Evolutionary conservation across 1,140 invertebrate genomes (phyloP).

Genomic region (Drosophila athabasca): DNA sequence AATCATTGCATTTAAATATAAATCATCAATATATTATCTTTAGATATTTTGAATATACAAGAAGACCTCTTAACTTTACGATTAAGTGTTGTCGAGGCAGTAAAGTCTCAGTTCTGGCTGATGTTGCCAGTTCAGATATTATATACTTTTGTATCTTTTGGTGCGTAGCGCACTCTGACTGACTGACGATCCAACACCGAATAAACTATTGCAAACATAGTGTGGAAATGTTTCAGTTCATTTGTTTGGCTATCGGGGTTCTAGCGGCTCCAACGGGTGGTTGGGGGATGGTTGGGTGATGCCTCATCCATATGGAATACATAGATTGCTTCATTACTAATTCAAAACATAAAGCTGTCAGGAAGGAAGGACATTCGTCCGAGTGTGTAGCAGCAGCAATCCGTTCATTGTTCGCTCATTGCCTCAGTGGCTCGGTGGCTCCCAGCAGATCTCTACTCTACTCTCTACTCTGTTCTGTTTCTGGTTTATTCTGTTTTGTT

Average conservation of each 20-base stretch:
- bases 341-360: conserved; percentile 54
- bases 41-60: too few relatives aligned
- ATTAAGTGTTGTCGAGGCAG: too few relatives aligned
- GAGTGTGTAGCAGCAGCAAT: conserved; percentile 24
- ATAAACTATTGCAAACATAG: conserved; percentile 42
- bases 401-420: conserved; percentile 22
- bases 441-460: conserved; percentile 1
- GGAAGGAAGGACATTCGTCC: conserved; percentile 42
- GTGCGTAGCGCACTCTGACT: conserved; percentile 1
- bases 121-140: too few relatives aligned
- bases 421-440: too few relatives aligned
- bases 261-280: too few relatives aligned
- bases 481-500: neutral
- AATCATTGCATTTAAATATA: too few relatives aligned
- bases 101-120: too few relatives aligned
- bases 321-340: conserved; percentile 48
- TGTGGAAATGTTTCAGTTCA: conserved; percentile 35
- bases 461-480: neutral
- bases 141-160: too few relatives aligned
- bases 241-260: conserved; percentile 3
- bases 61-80: too few relatives aligned
- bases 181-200: conserved; percentile 8
- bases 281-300: too few relatives aligned
- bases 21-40: too few relatives aligned
- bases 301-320: conserved; percentile 27